Conservation (phyloP, 2,797 vertebrate genomes). For the Rhincodon typus region DNA sequence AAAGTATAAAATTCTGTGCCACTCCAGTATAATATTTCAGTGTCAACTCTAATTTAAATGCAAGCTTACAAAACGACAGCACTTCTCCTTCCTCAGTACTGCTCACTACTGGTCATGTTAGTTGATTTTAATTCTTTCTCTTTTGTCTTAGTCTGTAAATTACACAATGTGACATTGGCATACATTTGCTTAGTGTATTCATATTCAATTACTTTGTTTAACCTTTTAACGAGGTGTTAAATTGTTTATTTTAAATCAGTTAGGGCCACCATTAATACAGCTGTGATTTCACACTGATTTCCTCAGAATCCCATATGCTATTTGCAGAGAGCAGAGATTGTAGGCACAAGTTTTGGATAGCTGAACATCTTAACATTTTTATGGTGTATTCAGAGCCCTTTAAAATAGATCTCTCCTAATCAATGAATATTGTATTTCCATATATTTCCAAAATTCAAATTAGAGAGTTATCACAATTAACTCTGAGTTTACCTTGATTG, state of each 20-base stretch:
- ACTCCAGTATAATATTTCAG: neutral
- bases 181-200: neutral
- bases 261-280: neutral
- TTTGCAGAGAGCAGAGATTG: neutral
- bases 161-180: neutral
- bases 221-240: neutral
- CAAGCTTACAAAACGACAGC: neutral
- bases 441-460: neutral
- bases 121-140: neutral
- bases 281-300: neutral
- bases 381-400: neutral
- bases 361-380: neutral
- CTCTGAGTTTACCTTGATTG: neutral
- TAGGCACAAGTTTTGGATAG: neutral
- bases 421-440: neutral
- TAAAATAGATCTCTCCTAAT: neutral
- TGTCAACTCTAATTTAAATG: neutral
- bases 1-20: neutral
- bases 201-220: neutral
- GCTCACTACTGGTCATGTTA: neutral
- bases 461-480: neutral
- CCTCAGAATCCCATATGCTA: neutral
- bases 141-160: neutral
- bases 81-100: neutral
- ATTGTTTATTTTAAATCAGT: neutral